Evolutionary conservation across 2,888 invertebrate genomes (phyloP).

Genomic region (Omphaloscelis lunosa): DNA sequence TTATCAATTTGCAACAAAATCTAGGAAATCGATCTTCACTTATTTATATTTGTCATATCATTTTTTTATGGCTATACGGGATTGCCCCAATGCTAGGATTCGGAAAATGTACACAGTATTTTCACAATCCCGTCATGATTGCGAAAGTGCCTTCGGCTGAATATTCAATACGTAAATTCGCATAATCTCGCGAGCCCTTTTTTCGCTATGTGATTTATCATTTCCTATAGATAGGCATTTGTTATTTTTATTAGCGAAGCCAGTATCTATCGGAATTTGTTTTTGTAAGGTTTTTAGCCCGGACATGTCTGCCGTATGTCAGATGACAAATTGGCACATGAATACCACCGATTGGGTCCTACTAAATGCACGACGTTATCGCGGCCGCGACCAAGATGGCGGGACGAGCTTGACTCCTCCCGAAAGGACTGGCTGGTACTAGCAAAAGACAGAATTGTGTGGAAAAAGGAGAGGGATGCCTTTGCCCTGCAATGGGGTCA

Average conservation of each 20-base stretch:
- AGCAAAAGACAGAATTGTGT: no score
- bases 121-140: slow-evolving; percentile 65
- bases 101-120: slow-evolving; percentile 56
- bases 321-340: no score
- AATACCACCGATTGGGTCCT: no score
- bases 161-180: slow-evolving; percentile 72
- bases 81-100: slow-evolving; percentile 12
- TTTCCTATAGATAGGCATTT: slow-evolving; percentile 49
- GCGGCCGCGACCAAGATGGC: no score
- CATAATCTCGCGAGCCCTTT: slow-evolving; percentile 63
- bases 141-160: slow-evolving; percentile 66
- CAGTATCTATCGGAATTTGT: not conserved
- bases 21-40: not conserved
- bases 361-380: no score
- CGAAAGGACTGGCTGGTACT: no score
- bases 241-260: slow-evolving; percentile 50
- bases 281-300: slow-evolving; percentile 10
- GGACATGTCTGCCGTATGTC: no score
- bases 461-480: no score
- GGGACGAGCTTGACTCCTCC: no score
- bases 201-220: slow-evolving; percentile 52
- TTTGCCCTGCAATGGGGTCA: no score
- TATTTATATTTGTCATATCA: not conserved
- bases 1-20: not conserved
- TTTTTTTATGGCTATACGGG: slow-evolving; percentile 5